phyloP scores from a whole-genome alignment of 2,113 vertebrate genomes.

The Loxodonta africana region DNA sequence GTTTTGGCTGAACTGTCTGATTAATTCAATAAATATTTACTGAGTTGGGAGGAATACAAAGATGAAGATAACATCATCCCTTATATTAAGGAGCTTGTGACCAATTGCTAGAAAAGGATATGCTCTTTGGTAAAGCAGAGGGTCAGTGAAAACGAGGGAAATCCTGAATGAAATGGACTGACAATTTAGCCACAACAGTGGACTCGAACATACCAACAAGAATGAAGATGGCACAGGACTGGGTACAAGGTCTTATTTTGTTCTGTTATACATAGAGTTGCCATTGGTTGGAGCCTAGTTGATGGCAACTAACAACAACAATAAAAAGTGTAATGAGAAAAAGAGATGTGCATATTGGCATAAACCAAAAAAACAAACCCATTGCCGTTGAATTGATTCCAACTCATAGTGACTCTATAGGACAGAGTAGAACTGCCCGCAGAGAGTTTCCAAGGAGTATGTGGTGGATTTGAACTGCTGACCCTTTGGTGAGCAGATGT shows the following conservation, averaged over 20 bases:
- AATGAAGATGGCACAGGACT: neutral
- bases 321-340: neutral
- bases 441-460: no score
- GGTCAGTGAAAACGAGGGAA: neutral
- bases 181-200: neutral
- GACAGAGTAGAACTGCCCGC: no score
- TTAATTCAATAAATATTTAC: neutral
- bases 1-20: neutral
- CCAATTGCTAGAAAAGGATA: neutral
- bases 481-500: no score
- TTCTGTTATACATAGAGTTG: neutral
- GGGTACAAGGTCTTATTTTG: neutral
- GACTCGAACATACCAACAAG: neutral
- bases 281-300: no score
- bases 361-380: neutral
- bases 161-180: neutral
- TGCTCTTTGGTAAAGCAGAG: neutral
- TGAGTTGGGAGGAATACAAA: neutral
- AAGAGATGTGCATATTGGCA: neutral
- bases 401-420: no score
- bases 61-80: neutral
- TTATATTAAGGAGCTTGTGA: neutral
- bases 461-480: no score
- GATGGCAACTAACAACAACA: neutral
- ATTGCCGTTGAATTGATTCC: no score